Evolutionary conservation across 2,113 vertebrate genomes (phyloP).

Genomic region (Nothoprocta pentlandii): DNA sequence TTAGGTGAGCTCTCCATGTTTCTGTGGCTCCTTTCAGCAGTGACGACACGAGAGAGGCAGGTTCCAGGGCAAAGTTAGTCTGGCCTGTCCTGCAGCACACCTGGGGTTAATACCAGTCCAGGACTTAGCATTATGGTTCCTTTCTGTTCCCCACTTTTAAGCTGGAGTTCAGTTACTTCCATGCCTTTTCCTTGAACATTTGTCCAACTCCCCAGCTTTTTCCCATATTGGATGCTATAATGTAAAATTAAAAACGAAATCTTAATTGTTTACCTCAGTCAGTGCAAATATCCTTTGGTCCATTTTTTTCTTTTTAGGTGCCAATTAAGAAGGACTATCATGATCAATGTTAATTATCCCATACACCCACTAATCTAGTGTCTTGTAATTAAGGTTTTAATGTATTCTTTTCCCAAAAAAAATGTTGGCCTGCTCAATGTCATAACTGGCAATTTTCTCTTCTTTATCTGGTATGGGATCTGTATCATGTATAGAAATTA

Average conservation of each 20-base stretch:
- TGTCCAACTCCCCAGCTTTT: background rate
- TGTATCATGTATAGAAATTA: background rate
- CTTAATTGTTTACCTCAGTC: background rate
- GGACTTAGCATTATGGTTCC: background rate
- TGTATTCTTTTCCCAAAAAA: background rate
- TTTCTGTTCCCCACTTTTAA: background rate
- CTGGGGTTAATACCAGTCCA: background rate
- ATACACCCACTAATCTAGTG: background rate
- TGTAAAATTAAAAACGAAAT: background rate
- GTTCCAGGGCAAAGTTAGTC: background rate
- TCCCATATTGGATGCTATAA: background rate
- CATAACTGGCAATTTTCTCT: background rate
- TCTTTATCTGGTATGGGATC: background rate
- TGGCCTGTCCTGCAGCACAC: background rate
- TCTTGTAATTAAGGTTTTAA: background rate
- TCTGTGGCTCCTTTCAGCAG: background rate
- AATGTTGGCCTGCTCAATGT: background rate
- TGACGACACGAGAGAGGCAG: background rate
- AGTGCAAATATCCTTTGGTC: background rate
- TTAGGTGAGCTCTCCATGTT: background rate
- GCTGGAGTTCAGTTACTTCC: background rate
- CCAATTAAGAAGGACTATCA: background rate
- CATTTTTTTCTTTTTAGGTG: background rate
- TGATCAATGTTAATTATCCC: background rate
- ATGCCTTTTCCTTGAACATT: background rate